A percentile compares a stretch with the other conserved stretches of the same genome.
Evolutionary conservation across 2,113 vertebrate species (phyloP).

Genomic region (Heptranchias perlo): DNA sequence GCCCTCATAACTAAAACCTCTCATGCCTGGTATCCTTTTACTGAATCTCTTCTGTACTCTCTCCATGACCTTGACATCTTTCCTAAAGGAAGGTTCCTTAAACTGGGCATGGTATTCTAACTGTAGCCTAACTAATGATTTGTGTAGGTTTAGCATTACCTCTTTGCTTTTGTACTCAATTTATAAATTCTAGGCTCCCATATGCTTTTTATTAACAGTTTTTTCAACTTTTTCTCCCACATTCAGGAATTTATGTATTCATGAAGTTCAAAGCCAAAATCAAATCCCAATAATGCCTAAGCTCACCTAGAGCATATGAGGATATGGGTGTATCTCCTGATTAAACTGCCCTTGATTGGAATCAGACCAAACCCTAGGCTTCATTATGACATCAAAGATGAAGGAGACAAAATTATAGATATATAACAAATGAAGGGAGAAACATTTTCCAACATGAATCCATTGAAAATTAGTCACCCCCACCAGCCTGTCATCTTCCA

Average conservation of each 20-base stretch:
- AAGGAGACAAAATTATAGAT: not conserved
- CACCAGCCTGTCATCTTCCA: not conserved
- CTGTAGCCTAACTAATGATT: not conserved
- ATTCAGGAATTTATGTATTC: conserved; percentile 18
- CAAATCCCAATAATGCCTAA: not conserved
- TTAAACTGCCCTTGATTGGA: not conserved
- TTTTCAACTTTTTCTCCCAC: not conserved
- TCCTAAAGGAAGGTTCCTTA: not conserved
- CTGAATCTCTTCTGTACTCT: not conserved
- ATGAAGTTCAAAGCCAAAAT: conserved; percentile 1
- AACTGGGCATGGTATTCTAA: not conserved
- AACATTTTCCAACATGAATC: not conserved
- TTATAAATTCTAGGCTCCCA: not conserved
- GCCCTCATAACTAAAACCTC: not conserved
- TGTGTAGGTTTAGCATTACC: not conserved
- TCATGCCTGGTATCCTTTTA: not conserved
- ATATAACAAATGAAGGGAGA: not conserved
- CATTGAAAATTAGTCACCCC: not conserved
- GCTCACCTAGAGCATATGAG: not conserved
- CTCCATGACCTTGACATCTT: not conserved
- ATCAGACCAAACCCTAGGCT: not conserved
- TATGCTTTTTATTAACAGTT: conserved; percentile 16
- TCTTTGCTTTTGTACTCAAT: not conserved
- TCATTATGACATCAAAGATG: not conserved
- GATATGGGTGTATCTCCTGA: not conserved